phyloP scores from a whole-genome alignment of 64 coral and sea anemone genomes.

The Montipora capricornis region DNA sequence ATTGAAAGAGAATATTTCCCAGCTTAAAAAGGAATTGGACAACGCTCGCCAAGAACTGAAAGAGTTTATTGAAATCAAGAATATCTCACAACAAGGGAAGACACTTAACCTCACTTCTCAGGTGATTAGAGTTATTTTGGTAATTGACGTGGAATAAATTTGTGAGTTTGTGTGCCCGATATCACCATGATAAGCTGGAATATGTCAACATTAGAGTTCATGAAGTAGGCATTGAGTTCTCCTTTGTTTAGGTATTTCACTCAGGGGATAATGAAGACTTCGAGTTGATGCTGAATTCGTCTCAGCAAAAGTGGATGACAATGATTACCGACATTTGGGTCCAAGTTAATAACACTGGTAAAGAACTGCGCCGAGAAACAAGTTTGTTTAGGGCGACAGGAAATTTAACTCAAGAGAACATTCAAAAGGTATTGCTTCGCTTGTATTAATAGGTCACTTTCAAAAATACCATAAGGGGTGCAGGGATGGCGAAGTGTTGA shows the following conservation, averaged over 20 bases:
- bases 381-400: not conserved
- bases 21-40: not conserved
- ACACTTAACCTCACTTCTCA: not conserved
- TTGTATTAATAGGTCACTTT: too few species aligned
- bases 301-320: not conserved
- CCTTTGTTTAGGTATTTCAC: not conserved
- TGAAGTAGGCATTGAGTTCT: not conserved
- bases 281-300: not conserved
- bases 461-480: too few species aligned
- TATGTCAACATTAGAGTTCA: too few species aligned
- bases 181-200: too few species aligned
- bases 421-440: too few species aligned
- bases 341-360: not conserved
- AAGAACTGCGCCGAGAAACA: not conserved
- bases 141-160: not conserved
- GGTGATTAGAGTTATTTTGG: not conserved
- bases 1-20: not conserved
- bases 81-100: not conserved
- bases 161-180: too few species aligned
- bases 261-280: not conserved
- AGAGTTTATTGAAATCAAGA: not conserved
- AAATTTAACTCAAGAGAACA: not conserved
- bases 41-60: not conserved
- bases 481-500: too few species aligned
- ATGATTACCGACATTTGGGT: not conserved